Base-by-base conservation (phyloP, 2,113 vertebrate species). In the Salvelinus namaycush region DNA sequence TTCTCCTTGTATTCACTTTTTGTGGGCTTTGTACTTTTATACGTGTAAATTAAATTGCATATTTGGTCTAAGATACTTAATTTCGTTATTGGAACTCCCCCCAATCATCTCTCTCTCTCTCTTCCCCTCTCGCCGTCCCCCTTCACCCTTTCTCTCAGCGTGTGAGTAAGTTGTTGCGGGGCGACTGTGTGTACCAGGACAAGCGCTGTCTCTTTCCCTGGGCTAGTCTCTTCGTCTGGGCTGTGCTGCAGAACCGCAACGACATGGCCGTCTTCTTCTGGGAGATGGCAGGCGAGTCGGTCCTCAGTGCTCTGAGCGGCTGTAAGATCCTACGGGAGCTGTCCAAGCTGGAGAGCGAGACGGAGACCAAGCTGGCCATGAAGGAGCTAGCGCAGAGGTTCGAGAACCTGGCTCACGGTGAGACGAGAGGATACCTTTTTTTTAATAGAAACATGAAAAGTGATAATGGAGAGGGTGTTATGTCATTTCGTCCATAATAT, bases 191-290 rank as follows among this genome's bases (percentile, higher is more conserved):
- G 2, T 91, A 86, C 79, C 79, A 81, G 1, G 9, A 65, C 0
- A 24, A 1, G 0, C 78, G 75, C 39, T 95, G 77, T 22, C 78
- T 87, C 57, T 86, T 73, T 16, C 95, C 96, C 13, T 97, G 95
- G 96, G 92, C 89, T 0, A 93, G 95, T 26, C 93, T 97, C 24
- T 94, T 97, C 70, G 92, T 96, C 78, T 97, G 96, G 96, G 94
- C 96, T 0, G 89, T 97, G 76, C 88, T 97, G 11, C 92, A 97
- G 80, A 97, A 96, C 86, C 91, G 95, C 14, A 89, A 90, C 0
- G 92, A 96, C 82, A 97, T 97, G 96, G 95, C 96, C 4, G 73
- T 89, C 44, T 95, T 94, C 87, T 97, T 96, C 92, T 97, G 96
- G 96, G 96, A 97, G 87, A 96, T 96, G 95, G 87, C 93, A 0